Conservation (phyloP, 2,797 vertebrate species). For the Coregonus suidteri region DNA sequence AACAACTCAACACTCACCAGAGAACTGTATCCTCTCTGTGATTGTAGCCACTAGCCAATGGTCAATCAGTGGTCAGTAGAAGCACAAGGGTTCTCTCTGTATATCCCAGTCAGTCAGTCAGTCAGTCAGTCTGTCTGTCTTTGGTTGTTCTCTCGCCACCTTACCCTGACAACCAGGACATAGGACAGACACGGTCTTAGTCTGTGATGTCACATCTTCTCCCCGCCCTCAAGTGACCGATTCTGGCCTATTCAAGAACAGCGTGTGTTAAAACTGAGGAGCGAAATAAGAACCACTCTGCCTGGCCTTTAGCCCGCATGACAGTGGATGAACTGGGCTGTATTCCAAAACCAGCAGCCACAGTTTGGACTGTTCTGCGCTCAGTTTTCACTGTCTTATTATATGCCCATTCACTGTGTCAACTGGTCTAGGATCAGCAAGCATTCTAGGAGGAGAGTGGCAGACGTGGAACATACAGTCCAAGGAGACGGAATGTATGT, state of each 20-base stretch:
- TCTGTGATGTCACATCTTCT: neutral
- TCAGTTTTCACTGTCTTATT: neutral
- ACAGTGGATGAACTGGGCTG: neutral
- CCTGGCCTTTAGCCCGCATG: neutral
- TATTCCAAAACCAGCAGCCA: neutral
- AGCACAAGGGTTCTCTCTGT: neutral
- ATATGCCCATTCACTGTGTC: neutral
- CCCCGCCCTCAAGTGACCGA: neutral
- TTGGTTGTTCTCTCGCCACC: neutral
- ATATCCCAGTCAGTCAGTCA: neutral
- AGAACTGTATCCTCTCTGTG: neutral
- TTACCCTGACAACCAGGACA: neutral
- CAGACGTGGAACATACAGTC: neutral
- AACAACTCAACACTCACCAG: neutral
- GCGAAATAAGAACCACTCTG: neutral
- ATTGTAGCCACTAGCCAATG: too few species aligned
- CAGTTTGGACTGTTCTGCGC: neutral
- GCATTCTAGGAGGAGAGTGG: neutral
- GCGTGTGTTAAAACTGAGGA: neutral
- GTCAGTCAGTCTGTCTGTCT: neutral
- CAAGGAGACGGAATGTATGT: neutral
- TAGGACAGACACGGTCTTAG: neutral
- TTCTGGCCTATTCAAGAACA: neutral
- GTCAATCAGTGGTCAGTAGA: neutral
- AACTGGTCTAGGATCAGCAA: neutral